Evolutionary conservation across 37 sponge, comb jelly and placozoan genomes (phyloP), one percentile per base, ranked within the genome.

Genomic region (Petrosia ficiformis): DNA sequence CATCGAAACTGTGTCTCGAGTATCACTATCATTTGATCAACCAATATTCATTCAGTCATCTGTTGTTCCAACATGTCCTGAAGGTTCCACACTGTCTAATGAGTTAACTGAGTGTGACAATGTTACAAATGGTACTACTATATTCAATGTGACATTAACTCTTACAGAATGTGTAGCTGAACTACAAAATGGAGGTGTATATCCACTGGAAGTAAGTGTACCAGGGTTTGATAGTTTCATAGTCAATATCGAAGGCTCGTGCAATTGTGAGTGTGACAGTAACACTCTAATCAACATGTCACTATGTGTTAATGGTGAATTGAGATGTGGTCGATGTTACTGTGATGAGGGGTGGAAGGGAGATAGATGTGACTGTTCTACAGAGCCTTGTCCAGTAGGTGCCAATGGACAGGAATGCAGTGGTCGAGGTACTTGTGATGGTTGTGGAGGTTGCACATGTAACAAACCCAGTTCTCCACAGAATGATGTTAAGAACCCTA

Each of bases 321-420:
- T 76, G 25, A 67, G 29, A 16, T 82, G 83, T 74, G 83, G 83
- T 26, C 39, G 42, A 1, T 82, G 83, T 65, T 36, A 52, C 24
- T 82, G 83, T 34, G 40, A 74, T 30, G n/a, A 30, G n/a, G 83
- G 75, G 42, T 58, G 70, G 83, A 70, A 16, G 21, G 30, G 44
- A 22, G 29, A 1, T 29, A 25, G 21, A 2, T 70, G 30, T 6
- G 1, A 1, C 43, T 70, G 29, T 70, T 40, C 43, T 3, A 42
- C 44, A 26, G 32, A 41, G 11, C 39, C 42, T 3, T 63, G 54
- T 39, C 65, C 44, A 40, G 30, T 37, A 28, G 77, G 66, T 42
- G 42, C 65, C 41, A 42, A 44, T 5, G 67, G 26, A 10, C 67
- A 28, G 1, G 31, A 10, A 1, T 77, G 77, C 43, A 65, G 67